These are phyloP conservation scores for Cricetomys ansorgei DNA, from an alignment of 2,113 vertebrate species.

Conservation along the genomic window DNA sequence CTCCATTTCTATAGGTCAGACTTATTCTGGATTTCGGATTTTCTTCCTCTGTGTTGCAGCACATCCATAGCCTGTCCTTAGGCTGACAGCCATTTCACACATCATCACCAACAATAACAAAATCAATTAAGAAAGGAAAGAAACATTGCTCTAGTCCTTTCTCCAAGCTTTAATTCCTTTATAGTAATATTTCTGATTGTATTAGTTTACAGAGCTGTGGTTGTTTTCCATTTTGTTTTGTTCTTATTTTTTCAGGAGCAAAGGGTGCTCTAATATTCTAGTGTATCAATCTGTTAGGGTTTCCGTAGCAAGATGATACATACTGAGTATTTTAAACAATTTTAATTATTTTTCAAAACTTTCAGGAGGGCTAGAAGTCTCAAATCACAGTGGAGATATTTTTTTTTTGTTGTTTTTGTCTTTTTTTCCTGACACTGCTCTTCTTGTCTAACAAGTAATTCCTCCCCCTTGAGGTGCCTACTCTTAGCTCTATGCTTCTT, in stretches of 20 bases:
- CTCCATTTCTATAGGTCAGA: background rate
- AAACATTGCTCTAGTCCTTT: background rate
- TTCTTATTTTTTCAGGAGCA: background rate
- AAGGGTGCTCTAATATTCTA: background rate
- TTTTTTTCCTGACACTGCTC: background rate
- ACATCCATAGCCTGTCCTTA: background rate
- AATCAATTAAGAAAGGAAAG: background rate
- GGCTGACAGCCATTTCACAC: background rate
- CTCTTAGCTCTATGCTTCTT: no score
- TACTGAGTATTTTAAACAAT: background rate
- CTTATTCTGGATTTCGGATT: background rate
- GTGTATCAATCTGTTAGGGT: background rate
- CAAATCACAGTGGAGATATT: background rate
- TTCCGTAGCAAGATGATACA: background rate
- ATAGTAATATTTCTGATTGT: background rate
- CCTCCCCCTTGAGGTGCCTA: accelerated
- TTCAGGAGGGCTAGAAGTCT: background rate
- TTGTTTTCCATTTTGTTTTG: background rate
- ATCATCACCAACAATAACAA: background rate
- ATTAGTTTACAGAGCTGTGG: background rate
- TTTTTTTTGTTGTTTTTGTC: background rate
- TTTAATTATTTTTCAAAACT: background rate
- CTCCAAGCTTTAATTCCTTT: background rate
- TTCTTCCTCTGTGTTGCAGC: background rate
- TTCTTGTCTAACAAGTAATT: background rate